These are phyloP conservation scores for Metellina segmentata DNA, from an alignment of 2,888 invertebrate species.

Conservation along the genomic window DNA sequence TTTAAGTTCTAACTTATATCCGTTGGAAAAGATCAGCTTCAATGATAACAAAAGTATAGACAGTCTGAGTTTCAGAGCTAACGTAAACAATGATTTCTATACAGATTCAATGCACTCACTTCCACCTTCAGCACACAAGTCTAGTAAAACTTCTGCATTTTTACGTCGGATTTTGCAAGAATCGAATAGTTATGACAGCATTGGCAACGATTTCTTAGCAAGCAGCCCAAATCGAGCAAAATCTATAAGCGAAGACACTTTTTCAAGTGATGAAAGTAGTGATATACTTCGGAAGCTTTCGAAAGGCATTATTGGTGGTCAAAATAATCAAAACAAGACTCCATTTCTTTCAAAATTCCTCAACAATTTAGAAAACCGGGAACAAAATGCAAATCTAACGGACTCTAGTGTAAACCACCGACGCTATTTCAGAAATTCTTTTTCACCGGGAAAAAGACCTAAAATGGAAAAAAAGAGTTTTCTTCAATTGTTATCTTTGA, in stretches of 20 bases:
- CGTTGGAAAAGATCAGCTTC: slow-evolving; percentile 1
- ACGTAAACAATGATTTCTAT: neutral
- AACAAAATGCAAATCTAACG: neutral
- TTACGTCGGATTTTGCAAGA: slow-evolving; percentile 7
- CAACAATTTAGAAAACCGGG: slow-evolving; percentile 52
- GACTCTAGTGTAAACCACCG: neutral
- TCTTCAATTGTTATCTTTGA: slow-evolving; percentile 63
- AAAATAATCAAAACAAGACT: slow-evolving; percentile 7
- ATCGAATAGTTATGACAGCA: neutral
- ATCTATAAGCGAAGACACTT: slow-evolving; percentile 10
- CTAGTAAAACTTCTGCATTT: slow-evolving; percentile 12
- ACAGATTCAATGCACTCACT: neutral
- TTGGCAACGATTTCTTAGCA: neutral
- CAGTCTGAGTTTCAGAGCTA: slow-evolving; percentile 17
- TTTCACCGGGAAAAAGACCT: slow-evolving; percentile 3
- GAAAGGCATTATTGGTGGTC: neutral
- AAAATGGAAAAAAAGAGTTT: slow-evolving; percentile 51
- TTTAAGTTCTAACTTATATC: slow-evolving; percentile 47
- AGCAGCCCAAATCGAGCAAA: slow-evolving; percentile 14
- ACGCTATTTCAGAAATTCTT: slow-evolving; percentile 7
- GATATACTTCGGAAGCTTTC: slow-evolving; percentile 19
- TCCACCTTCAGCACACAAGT: neutral
- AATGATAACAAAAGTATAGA: slow-evolving; percentile 25
- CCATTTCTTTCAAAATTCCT: slow-evolving; percentile 48
- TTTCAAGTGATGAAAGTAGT: neutral